Evolutionary conservation across 2,113 vertebrate genomes (phyloP), one percentile per base, ranked within the genome.

Genomic region (Herpetotheres cachinnans): DNA sequence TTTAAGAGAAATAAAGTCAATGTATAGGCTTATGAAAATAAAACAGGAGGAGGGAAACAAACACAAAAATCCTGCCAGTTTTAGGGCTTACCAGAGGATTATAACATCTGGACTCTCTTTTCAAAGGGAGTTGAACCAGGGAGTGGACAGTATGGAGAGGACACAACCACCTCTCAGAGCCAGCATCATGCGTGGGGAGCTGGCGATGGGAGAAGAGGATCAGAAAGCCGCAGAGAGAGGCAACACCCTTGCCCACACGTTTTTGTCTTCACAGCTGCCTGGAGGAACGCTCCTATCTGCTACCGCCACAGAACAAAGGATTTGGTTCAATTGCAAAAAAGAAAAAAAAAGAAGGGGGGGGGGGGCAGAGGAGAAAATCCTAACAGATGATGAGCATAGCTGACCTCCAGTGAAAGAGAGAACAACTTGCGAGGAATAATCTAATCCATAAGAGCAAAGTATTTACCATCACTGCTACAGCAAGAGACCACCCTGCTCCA

Each of bases 11-110:
- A 96, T 69, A 93, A 89, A 96, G 78, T 58, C 73, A 62, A 62
- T 58, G 56, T 79, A 92, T 24, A 79, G 70, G 73, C 73, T 94
- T 91, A 67, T 20, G 29, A 93, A 95, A 95, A 94, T 88, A 95
- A 82, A 95, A 85, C 73, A 85, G 46, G 8, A 87, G 58, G 83
- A 91, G 73, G 46, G 66, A 95, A 96, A 94, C 88, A 97, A 93
- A 93, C 80, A 92, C 74, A 86, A 83, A 86, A 97, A 72, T 80
- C 83, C 89, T 76, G 89, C 77, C 80, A 65, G n/a, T 84, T 94
- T 91, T 71, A 89, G 50, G 52, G 77, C 52, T 96, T 95, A 92
- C 52, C n/a, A 82, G 61, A 86, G 61, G 72, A 95, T 95, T 87
- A 84, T 20, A 96, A 76, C 47, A 86, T 59, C 80, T 89, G 66